Evolutionary conservation across 2,113 vertebrate genomes (phyloP).

Genomic region (Epinephelus moara): DNA sequence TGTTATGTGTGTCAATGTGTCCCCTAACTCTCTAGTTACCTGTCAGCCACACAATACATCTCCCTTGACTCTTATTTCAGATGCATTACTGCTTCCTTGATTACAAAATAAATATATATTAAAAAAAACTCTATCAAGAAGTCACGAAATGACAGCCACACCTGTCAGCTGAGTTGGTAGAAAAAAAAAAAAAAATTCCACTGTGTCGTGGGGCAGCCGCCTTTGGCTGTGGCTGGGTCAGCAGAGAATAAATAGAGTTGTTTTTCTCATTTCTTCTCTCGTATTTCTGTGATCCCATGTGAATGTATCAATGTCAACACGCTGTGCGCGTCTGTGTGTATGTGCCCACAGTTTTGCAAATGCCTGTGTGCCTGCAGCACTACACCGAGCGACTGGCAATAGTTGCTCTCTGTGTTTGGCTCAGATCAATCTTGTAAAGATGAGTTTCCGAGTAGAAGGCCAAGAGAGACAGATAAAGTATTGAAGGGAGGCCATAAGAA

Average conservation of each 20-base stretch:
- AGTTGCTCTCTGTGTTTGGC: conserved; percentile 19
- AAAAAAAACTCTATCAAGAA: neutral
- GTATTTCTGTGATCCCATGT: conserved; percentile 40
- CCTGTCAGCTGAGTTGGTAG: neutral
- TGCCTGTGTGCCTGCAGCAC: conserved; percentile 30
- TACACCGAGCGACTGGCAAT: conserved; percentile 6
- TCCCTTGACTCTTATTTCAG: neutral
- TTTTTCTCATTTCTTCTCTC: conserved; percentile 50
- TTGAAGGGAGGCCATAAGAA: neutral
- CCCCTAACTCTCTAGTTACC: neutral
- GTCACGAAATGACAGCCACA: neutral
- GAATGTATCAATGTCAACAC: conserved; percentile 53
- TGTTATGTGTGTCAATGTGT: neutral
- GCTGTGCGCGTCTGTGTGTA: neutral
- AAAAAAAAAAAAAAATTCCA: neutral
- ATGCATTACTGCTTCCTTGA: neutral
- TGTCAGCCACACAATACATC: neutral
- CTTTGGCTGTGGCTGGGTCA: conserved; percentile 49
- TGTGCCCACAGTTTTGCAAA: conserved; percentile 33
- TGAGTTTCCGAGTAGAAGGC: conserved; percentile 23
- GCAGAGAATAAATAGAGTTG: conserved; percentile 57
- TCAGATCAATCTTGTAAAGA: conserved; percentile 43
- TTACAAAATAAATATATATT: conserved; percentile 7
- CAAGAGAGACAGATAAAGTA: conserved; percentile 12
- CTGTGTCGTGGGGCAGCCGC: conserved; percentile 22